Percentiles rank a stretch among this genome's conserved stretches.
Conservation (phyloP, 1,140 invertebrate species). For the Diabrotica virgifera region DNA sequence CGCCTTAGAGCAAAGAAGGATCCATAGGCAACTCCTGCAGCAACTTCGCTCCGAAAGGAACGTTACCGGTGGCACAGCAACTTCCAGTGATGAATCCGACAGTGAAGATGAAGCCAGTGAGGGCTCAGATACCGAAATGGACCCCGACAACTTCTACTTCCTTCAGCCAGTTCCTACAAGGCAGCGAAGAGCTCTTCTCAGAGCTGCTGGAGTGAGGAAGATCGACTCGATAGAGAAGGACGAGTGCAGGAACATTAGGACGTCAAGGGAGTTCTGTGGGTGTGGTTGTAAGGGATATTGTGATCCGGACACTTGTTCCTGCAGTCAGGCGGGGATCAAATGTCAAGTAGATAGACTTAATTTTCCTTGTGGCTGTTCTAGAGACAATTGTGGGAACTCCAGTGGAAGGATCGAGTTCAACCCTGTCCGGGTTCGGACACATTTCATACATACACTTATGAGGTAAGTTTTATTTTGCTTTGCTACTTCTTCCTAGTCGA, state of each 20-base stretch:
- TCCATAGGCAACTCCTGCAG: slow-evolving; percentile 79
- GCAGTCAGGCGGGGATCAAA: slow-evolving; percentile 91
- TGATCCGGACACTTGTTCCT: slow-evolving; percentile 92
- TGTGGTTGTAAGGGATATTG: slow-evolving; percentile 93
- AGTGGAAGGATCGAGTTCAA: slow-evolving; percentile 95
- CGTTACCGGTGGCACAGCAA: slow-evolving; percentile 48
- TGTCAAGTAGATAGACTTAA: slow-evolving; percentile 86
- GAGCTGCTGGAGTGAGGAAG: slow-evolving; percentile 87
- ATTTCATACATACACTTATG: slow-evolving; percentile 97
- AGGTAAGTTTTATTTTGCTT: too few relatives aligned
- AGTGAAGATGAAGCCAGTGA: slow-evolving; percentile 80
- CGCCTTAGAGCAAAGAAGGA: slow-evolving; percentile 78
- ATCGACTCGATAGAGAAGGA: slow-evolving; percentile 94
- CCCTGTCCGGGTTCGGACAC: slow-evolving; percentile 90
- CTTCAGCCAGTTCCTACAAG: slow-evolving; percentile 89
- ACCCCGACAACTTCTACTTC: slow-evolving; percentile 92
- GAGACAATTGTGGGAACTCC: slow-evolving; percentile 90
- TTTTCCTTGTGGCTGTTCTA: slow-evolving; percentile 94
- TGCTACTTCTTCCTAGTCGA: too few relatives aligned
- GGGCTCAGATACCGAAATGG: slow-evolving; percentile 78
- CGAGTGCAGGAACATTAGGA: slow-evolving; percentile 87
- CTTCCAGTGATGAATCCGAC: slow-evolving; percentile 67
- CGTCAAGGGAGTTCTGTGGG: slow-evolving; percentile 91
- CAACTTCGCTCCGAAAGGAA: slow-evolving; percentile 70
- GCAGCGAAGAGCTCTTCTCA: slow-evolving; percentile 80